Evolutionary conservation across 2,797 vertebrate species (phyloP).

Genomic region (Neosilurus mollespiculum): DNA sequence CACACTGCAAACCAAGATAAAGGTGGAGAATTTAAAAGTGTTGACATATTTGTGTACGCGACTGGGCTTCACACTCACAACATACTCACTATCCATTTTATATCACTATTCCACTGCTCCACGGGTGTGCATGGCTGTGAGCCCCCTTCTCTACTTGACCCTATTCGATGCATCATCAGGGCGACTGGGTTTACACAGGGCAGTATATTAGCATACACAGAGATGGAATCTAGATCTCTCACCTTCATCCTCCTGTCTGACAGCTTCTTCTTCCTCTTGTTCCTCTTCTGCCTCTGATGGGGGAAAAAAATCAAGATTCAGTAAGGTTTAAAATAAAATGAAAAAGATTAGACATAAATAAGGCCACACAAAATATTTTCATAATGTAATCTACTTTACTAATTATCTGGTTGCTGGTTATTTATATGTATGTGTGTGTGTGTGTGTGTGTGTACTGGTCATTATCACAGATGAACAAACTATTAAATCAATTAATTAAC

Average conservation of each 20-base stretch:
- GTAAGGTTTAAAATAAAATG: neutral
- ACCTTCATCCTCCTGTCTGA: constrained; percentile 51
- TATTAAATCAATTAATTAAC: neutral
- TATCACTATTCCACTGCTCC: too few relatives aligned
- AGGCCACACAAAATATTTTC: neutral
- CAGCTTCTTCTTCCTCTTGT: constrained; percentile 48
- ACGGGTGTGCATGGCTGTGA: too few relatives aligned
- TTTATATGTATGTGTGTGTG: too few relatives aligned
- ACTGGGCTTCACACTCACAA: too few relatives aligned
- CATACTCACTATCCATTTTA: too few relatives aligned
- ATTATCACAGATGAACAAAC: neutral
- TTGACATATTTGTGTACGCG: too few relatives aligned
- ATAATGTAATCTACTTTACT: neutral
- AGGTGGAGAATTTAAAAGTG: too few relatives aligned
- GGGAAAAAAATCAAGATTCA: neutral
- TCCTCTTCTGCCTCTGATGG: constrained; percentile 49
- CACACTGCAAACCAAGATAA: too few relatives aligned
- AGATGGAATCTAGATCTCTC: constrained; percentile 9
- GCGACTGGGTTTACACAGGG: too few relatives aligned
- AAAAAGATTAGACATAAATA: neutral
- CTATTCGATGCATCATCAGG: too few relatives aligned
- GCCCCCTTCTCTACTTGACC: too few relatives aligned
- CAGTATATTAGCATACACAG: neutral
- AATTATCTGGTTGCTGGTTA: neutral
- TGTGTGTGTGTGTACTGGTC: neutral